Conservation (phyloP, 2,113 vertebrate genomes). For the Corythaixoides concolor region DNA sequence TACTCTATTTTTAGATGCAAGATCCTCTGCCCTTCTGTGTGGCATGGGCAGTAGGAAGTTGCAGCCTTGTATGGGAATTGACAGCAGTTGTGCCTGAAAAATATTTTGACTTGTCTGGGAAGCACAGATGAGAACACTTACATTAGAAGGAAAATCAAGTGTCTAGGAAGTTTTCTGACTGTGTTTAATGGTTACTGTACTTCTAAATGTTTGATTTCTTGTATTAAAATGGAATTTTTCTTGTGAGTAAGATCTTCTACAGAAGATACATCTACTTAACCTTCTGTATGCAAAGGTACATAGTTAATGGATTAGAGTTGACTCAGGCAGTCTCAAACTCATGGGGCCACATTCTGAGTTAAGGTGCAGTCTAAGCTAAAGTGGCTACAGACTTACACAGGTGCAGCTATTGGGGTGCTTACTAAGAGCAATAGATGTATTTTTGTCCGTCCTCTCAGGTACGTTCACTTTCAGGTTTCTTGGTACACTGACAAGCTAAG, state of each 20-base stretch:
- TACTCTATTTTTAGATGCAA: fast-evolving
- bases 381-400: neutral
- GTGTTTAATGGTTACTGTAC: neutral
- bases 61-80: neutral
- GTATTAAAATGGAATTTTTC: neutral
- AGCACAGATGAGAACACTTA: neutral
- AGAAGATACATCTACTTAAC: neutral
- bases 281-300: fast-evolving
- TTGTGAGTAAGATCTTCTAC: neutral
- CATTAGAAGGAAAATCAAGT: neutral
- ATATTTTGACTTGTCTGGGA: neutral
- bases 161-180: neutral
- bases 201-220: neutral
- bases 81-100: neutral
- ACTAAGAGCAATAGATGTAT: neutral
- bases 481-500: neutral
- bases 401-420: neutral
- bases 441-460: neutral
- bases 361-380: neutral
- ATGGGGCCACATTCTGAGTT: neutral
- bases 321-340: neutral
- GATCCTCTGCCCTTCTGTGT: neutral
- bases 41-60: neutral
- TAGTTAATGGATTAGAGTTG: neutral
- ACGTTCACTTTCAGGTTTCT: neutral